A percentile compares a stretch with the other conserved stretches of the same genome.
Evolutionary conservation across 2,797 vertebrate species (phyloP).

Genomic region (Epinephelus awoara): DNA sequence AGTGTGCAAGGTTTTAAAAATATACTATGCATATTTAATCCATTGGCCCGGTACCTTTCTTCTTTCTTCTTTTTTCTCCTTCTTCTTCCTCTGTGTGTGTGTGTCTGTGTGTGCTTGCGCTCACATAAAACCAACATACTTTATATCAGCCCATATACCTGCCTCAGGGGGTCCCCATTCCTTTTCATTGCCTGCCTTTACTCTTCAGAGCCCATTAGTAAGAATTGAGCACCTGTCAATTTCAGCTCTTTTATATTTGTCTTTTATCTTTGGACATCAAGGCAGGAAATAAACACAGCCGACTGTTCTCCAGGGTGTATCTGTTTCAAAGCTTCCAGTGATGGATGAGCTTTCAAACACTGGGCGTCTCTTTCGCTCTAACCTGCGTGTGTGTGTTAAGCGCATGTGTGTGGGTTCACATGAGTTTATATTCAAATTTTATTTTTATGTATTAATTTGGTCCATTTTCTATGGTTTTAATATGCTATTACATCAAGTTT

Average conservation of each 20-base stretch:
- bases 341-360: constrained; percentile 8
- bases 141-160: constrained; percentile 4
- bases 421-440: not conserved
- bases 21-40: not conserved
- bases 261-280: constrained; percentile 48
- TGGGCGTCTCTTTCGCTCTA: not conserved
- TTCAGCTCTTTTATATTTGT: constrained; percentile 10
- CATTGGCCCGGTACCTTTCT: not conserved
- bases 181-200: constrained; percentile 33
- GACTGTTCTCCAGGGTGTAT: constrained; percentile 3
- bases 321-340: constrained; percentile 35
- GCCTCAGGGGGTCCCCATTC: not conserved
- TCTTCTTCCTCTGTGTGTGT: not conserved
- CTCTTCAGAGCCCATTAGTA: constrained; percentile 28
- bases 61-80: not conserved
- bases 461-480: not conserved
- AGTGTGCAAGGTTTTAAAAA: not conserved
- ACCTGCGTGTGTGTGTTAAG: not conserved
- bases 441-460: not conserved
- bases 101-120: not conserved
- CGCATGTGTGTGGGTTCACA: not conserved
- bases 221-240: constrained; percentile 5
- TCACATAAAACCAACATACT: not conserved
- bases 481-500: not conserved
- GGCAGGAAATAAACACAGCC: constrained; percentile 25